These are phyloP conservation scores for Geothlypis trichas DNA, from an alignment of 2,113 vertebrate species.

Conservation along the genomic window DNA sequence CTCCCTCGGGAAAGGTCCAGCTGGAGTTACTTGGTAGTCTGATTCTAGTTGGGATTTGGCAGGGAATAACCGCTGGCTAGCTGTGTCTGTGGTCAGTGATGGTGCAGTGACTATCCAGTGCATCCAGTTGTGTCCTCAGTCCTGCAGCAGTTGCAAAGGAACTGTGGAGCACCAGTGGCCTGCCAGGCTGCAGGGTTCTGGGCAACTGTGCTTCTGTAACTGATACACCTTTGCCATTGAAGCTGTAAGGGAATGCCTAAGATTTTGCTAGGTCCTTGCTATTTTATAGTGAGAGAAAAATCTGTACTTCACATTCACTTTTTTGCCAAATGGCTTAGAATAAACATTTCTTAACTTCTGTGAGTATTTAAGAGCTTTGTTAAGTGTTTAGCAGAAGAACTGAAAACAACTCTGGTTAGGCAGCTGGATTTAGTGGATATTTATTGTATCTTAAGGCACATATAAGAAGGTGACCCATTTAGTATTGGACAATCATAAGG, in stretches of 20 bases:
- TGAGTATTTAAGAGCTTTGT: background rate
- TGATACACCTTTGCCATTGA: background rate
- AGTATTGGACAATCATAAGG: background rate
- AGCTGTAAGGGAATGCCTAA: background rate
- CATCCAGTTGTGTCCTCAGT: rapidly evolving
- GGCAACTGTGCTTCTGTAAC: background rate
- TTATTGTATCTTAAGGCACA: background rate
- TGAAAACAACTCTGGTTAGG: background rate
- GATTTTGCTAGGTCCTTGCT: background rate
- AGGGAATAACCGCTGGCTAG: background rate
- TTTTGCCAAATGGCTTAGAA: background rate
- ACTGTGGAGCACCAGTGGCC: background rate
- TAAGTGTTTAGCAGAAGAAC: background rate
- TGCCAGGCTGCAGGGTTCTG: background rate
- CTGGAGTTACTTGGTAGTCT: background rate
- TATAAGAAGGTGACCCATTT: background rate
- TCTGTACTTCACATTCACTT: background rate
- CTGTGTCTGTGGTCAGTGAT: background rate
- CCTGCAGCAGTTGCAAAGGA: background rate
- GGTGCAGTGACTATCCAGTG: background rate
- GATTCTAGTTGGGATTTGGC: background rate
- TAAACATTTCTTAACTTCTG: background rate
- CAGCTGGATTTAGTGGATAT: background rate
- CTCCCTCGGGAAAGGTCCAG: background rate
- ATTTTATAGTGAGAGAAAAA: background rate